Evolutionary conservation across 1,140 invertebrate species (phyloP), one percentile per base, ranked within the genome.

Genomic region (Drosophila auraria): DNA sequence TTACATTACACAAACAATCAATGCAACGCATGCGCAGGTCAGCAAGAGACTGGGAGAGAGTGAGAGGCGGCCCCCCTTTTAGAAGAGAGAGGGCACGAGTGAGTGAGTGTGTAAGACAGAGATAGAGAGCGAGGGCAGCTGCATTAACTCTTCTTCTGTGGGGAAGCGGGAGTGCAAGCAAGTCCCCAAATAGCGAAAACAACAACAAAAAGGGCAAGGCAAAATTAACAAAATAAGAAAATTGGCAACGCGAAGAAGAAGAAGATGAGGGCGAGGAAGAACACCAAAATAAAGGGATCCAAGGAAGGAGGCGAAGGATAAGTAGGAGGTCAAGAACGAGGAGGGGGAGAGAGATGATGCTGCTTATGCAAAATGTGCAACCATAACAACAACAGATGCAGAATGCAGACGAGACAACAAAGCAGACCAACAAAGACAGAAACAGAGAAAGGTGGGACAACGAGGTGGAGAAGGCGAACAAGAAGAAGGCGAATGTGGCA

Each of bases 1-100:
- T 80, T 71, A 81, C 81, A 78, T 84, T 80, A 89, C 83, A 89
- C 68, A 89, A 89, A 87, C 84, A 87, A 84, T 81, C 83, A 84
- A 89, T 89, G 86, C 78, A 80, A 60, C 84, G 81, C 81, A 70
- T 51, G 83, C 84, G 83, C 83, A 74, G 36, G 54, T 25, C 54
- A 57, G 15, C 20, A 27, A 50, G 8, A 58, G 61, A 78, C 54
- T 25, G 45, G 23, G 40, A 68, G 60, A 66, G 51, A 33, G 59
- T 27, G 50, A 36, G 42, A 47, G 47, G 20, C 9, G 44, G 20
- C 53, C 54, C 54, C 53, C 53, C 20, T 5, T 57, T 36, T 11
- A 11, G 8, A 7, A 40, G 38, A 47, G 11, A 66, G 40, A 65
- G 65, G 61, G 33, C 9, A 36, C 33, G 45, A 23, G 57, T 20